These are phyloP conservation scores for Eurytoma californica DNA, from an alignment of 2,888 invertebrate genomes.

Conservation along the genomic window DNA sequence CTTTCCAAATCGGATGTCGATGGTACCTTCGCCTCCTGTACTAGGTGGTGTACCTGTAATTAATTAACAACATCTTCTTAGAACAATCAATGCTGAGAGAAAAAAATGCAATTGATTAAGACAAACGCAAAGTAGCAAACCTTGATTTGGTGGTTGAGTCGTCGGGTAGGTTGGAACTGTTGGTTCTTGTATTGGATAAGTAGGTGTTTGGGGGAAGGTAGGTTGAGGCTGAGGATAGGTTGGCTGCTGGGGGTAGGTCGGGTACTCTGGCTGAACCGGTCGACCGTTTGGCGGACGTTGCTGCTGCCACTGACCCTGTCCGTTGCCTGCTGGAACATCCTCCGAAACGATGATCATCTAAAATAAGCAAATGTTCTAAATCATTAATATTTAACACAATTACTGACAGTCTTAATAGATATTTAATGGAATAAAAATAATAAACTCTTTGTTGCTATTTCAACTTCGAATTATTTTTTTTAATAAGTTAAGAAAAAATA, in stretches of 20 bases:
- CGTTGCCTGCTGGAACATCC: background rate
- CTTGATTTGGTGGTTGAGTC: no score
- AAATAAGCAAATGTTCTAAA: background rate
- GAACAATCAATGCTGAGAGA: no score
- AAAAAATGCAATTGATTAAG: no score
- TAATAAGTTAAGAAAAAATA: no score
- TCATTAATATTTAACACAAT: no score
- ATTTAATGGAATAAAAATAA: no score
- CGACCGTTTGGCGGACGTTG: conserved; percentile 40
- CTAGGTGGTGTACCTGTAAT: background rate
- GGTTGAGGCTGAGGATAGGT: conserved; percentile 3
- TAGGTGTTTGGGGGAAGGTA: background rate
- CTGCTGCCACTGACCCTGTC: conserved; percentile 28
- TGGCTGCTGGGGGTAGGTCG: conserved; percentile 49
- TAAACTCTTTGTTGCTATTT: no score
- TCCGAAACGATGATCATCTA: conserved; percentile 28
- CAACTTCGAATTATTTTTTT: no score
- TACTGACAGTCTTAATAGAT: no score
- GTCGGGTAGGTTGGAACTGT: no score
- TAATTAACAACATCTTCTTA: background rate
- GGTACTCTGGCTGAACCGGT: conserved; percentile 46
- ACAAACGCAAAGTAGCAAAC: no score
- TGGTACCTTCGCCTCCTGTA: background rate
- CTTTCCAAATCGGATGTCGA: background rate
- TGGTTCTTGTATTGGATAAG: no score